phyloP scores from a whole-genome alignment of 2,888 invertebrate species.

The Andrena minutula region DNA sequence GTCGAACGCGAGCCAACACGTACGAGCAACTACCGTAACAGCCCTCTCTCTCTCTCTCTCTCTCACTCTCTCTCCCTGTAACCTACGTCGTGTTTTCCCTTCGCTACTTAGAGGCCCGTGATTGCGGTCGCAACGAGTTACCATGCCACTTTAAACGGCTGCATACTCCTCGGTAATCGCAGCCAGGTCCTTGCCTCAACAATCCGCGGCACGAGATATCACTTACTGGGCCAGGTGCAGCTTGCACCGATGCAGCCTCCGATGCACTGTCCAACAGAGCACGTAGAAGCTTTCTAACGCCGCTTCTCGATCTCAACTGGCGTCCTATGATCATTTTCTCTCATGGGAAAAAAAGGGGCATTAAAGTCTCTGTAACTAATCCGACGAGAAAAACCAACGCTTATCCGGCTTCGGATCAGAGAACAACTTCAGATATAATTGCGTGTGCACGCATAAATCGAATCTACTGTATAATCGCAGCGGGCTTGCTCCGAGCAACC shows the following conservation, averaged over 20 bases:
- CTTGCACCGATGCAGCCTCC: background rate
- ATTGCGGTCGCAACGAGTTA: slow-evolving; percentile 69
- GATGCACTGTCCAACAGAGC: background rate
- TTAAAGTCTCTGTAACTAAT: too few species aligned
- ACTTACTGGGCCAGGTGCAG: slow-evolving; percentile 35
- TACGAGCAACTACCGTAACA: slow-evolving; percentile 73
- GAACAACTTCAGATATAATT: background rate
- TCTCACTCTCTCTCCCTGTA: slow-evolving; percentile 25
- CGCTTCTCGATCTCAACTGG: background rate
- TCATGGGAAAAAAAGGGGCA: too few species aligned
- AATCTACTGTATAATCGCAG: too few species aligned
- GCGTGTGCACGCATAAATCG: background rate
- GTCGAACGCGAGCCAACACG: slow-evolving; percentile 70
- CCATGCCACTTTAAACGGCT: slow-evolving; percentile 59
- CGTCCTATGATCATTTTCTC: background rate
- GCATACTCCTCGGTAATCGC: slow-evolving; percentile 54
- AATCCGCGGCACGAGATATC: slow-evolving; percentile 50
- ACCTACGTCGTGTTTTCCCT: slow-evolving; percentile 58
- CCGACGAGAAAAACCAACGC: too few species aligned
- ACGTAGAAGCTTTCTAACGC: background rate
- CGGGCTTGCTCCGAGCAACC: too few species aligned
- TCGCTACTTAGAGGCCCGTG: slow-evolving; percentile 65
- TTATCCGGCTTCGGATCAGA: background rate
- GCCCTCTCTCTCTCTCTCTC: slow-evolving; percentile 25
- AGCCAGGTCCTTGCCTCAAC: slow-evolving; percentile 11